Percentiles rank a stretch among this genome's conserved stretches.
Conservation (phyloP, 2,888 invertebrate species). For the Ecliptopera silaceata region DNA sequence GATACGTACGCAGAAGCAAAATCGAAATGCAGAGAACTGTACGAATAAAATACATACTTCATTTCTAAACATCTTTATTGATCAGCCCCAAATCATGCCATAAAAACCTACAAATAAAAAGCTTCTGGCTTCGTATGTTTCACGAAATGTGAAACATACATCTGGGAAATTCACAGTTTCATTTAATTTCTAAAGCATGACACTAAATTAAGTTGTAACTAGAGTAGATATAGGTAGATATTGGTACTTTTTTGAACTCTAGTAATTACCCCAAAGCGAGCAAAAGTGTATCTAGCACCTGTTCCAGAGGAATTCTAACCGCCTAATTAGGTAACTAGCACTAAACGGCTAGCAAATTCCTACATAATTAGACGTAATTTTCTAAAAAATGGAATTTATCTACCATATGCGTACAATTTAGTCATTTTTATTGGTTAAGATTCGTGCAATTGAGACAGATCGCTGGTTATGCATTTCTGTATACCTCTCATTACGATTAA, state of each 20-base stretch:
- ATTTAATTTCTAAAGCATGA: not conserved
- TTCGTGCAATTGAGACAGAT: slow-evolving; percentile 7
- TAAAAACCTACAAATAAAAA: no score
- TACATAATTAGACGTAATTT: slow-evolving; percentile 27
- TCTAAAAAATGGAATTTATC: slow-evolving; percentile 19
- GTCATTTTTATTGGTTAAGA: slow-evolving; percentile 3
- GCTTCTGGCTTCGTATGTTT: no score
- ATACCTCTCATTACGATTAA: not conserved
- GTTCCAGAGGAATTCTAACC: slow-evolving; percentile 27
- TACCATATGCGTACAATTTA: slow-evolving; percentile 3
- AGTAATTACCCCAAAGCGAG: slow-evolving; percentile 26
- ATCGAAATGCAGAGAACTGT: slow-evolving; percentile 8
- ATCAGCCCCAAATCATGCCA: not conserved
- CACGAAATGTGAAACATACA: no score
- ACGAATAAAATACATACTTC: slow-evolving; percentile 1
- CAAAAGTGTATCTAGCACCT: slow-evolving; percentile 29
- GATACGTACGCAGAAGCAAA: slow-evolving; percentile 10
- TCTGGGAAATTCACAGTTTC: not conserved
- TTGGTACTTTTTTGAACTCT: slow-evolving; percentile 15
- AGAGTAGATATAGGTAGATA: not conserved
- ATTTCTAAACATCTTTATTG: slow-evolving; percentile 1
- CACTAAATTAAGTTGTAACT: not conserved
- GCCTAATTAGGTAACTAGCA: slow-evolving; percentile 33
- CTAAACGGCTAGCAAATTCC: slow-evolving; percentile 29
- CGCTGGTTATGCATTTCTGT: not conserved